Conservation (phyloP, 2,113 vertebrate genomes). For the Dromiciops gliroides region DNA sequence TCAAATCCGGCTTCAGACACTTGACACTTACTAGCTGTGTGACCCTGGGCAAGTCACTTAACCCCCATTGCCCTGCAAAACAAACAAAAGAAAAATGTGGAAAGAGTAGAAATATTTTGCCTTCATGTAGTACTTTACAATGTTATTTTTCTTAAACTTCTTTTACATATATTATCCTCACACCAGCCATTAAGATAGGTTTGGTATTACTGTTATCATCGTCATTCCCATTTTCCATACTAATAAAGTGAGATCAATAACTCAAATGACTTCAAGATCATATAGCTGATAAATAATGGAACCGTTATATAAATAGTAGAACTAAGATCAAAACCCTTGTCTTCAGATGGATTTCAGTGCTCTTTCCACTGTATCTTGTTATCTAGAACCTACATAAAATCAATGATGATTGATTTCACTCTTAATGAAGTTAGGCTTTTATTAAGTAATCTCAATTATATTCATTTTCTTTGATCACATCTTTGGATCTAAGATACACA, state of each 20-base stretch:
- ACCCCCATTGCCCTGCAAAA: no score
- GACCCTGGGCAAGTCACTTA: no score
- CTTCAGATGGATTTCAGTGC: neutral
- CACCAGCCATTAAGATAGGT: neutral
- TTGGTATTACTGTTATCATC: neutral
- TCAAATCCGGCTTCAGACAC: no score
- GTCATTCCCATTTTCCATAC: neutral
- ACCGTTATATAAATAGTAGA: neutral
- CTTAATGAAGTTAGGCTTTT: neutral
- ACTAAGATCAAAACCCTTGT: neutral
- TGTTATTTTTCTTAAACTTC: neutral
- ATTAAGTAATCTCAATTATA: constrained; percentile 32
- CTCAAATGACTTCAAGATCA: neutral
- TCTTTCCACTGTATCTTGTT: neutral
- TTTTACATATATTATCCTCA: neutral
- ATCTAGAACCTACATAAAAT: neutral
- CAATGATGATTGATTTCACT: neutral
- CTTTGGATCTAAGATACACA: neutral
- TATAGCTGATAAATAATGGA: neutral
- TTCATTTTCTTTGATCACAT: neutral
- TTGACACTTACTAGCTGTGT: no score
- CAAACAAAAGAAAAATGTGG: no score
- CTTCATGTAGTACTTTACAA: neutral
- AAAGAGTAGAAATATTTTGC: neutral
- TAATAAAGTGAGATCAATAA: neutral